Evolutionary conservation across 1,140 invertebrate genomes (phyloP).

Genomic region (Drosophila nannoptera): DNA sequence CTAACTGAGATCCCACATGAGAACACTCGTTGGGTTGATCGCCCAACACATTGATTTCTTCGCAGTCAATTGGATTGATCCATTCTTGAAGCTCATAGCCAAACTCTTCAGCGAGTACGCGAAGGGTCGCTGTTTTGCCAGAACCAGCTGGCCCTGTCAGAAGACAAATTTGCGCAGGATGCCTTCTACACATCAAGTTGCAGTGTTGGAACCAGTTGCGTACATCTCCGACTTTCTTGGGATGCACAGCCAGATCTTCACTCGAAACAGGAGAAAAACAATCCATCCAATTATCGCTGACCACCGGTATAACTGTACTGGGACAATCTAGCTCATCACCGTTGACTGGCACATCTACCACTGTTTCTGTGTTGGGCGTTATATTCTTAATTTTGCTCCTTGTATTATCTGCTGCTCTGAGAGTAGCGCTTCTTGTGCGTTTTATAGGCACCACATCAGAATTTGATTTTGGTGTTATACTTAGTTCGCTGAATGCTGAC

Average conservation of each 20-base stretch:
- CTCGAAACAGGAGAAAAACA: constrained; percentile 80
- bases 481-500: constrained; percentile 59
- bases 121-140: constrained; percentile 85
- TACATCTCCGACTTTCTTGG: constrained; percentile 83
- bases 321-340: not conserved
- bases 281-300: constrained; percentile 80
- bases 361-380: not conserved
- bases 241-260: constrained; percentile 82
- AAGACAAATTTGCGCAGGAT: constrained; percentile 81
- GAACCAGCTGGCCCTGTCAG: constrained; percentile 86
- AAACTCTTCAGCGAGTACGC: constrained; percentile 82
- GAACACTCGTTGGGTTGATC: constrained; percentile 63
- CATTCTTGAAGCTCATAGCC: constrained; percentile 84
- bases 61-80: constrained; percentile 85
- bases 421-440: constrained; percentile 40
- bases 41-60: constrained; percentile 54
- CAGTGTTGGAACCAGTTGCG: constrained; percentile 80
- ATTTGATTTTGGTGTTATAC: constrained; percentile 15
- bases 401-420: not conserved
- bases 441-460: constrained; percentile 23
- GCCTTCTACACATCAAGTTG: constrained; percentile 71
- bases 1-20: constrained; percentile 81
- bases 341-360: constrained; percentile 46
- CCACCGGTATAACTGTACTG: not conserved
- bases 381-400: not conserved